Evolutionary conservation across 2,888 invertebrate species (phyloP).

Genomic region (Leptopilina myrica): DNA sequence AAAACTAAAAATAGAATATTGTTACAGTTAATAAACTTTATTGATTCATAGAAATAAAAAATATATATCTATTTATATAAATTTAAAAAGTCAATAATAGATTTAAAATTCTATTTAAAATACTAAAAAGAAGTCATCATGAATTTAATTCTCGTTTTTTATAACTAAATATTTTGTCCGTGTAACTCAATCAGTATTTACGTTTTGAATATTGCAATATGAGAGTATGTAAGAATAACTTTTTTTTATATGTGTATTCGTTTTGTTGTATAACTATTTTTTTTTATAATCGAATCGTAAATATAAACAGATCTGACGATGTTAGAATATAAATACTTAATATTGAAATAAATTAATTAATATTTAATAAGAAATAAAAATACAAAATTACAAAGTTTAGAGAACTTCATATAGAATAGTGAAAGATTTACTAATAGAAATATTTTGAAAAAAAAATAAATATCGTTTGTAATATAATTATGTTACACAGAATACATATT

Average conservation of each 20-base stretch:
- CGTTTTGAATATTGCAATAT: neutral
- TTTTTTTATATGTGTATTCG: slow-evolving; percentile 33
- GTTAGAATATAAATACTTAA: neutral
- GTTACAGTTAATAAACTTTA: no score
- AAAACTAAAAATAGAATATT: no score
- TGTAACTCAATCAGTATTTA: neutral
- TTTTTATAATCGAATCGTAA: slow-evolving; percentile 33
- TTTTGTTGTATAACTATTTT: slow-evolving; percentile 32
- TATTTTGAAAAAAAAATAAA: slow-evolving; percentile 10
- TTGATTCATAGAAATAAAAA: no score
- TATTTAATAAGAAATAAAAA: neutral
- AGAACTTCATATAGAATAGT: no score
- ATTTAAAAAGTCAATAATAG: neutral
- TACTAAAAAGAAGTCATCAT: neutral
- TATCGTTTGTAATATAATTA: slow-evolving; percentile 11
- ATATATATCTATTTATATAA: neutral
- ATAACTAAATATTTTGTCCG: neutral
- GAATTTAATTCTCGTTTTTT: neutral
- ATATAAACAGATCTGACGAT: slow-evolving; percentile 37
- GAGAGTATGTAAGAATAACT: neutral
- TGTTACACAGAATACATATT: neutral
- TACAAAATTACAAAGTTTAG: neutral
- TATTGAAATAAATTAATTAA: neutral
- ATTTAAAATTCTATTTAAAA: neutral
- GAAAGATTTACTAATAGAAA: neutral